Evolutionary conservation across 1,140 invertebrate genomes (phyloP).

Genomic region (Thaumetopoea pityocampa): DNA sequence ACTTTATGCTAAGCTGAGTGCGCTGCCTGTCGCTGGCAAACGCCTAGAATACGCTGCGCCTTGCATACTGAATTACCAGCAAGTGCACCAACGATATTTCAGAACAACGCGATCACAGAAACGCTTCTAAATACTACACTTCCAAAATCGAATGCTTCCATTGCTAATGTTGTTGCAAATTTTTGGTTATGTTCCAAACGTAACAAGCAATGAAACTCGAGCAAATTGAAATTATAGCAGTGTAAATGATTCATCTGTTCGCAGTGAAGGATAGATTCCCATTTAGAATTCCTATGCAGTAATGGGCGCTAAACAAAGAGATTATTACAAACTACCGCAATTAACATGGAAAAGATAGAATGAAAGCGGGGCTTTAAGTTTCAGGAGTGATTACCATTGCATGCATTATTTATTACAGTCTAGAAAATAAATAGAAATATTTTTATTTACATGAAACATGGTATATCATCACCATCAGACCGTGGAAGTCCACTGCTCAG

Average conservation of each 20-base stretch:
- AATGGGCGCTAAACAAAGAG: conserved; percentile 32
- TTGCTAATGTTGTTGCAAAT: background rate
- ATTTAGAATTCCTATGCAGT: conserved; percentile 26
- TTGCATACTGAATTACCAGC: conserved; percentile 30
- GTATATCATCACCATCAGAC: no score
- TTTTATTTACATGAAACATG: no score
- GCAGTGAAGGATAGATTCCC: conserved; percentile 17
- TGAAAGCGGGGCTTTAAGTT: conserved; percentile 15
- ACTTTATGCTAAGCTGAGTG: conserved; percentile 38
- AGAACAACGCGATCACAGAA: conserved; percentile 12
- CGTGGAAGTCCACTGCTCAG: no score
- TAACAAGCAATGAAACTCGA: conserved; percentile 16
- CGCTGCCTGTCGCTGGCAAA: conserved; percentile 31
- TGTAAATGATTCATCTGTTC: background rate
- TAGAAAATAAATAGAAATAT: no score
- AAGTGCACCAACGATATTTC: conserved; percentile 20
- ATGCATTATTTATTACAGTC: conserved; percentile 6
- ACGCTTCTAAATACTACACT: conserved; percentile 3
- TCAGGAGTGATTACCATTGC: conserved; percentile 13
- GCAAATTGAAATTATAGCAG: background rate
- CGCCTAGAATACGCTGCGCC: conserved; percentile 29
- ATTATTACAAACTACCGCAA: conserved; percentile 31
- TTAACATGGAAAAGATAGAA: conserved; percentile 26
- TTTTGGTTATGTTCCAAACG: background rate
- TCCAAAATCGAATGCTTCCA: conserved; percentile 3